A percentile compares a stretch with the other conserved stretches of the same genome.
Evolutionary conservation across 2,888 invertebrate genomes (phyloP).

Genomic region (Xanthorhoe spadicearia): DNA sequence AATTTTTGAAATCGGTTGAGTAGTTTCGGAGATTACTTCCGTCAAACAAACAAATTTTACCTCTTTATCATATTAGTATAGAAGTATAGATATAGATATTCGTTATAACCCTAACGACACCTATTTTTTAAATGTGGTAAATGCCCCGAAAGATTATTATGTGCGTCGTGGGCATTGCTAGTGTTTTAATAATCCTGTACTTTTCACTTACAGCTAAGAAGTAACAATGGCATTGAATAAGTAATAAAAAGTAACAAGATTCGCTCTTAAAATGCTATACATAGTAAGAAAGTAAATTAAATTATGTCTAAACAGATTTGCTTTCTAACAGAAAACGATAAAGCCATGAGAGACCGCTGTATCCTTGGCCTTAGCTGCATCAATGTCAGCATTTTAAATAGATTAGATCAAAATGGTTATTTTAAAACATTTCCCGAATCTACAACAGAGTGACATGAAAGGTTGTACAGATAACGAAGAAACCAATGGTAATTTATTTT

Average conservation of each 20-base stretch:
- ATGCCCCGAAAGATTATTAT: too few relatives aligned
- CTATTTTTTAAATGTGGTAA: neutral
- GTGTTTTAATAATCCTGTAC: neutral
- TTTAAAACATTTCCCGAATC: conserved; percentile 31
- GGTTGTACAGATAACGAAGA: conserved; percentile 42
- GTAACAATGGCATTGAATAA: neutral
- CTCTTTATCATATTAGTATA: too few relatives aligned
- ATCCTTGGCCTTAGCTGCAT: conserved; percentile 17
- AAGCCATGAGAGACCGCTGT: neutral
- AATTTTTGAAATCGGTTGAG: too few relatives aligned
- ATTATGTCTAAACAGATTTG: neutral
- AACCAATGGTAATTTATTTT: conserved; percentile 50
- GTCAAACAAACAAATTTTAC: too few relatives aligned
- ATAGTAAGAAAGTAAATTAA: neutral
- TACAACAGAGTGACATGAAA: conserved; percentile 33
- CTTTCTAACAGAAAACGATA: neutral
- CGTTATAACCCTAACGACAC: too few relatives aligned
- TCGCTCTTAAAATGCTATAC: neutral
- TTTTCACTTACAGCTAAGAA: neutral
- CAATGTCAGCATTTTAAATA: conserved; percentile 23
- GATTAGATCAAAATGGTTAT: conserved; percentile 23
- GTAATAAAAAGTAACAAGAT: neutral
- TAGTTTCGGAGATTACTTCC: too few relatives aligned
- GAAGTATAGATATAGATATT: too few relatives aligned
- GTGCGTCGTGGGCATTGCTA: too few relatives aligned